These are phyloP conservation scores for Drosophila cardini DNA, from an alignment of 1,140 invertebrate genomes.

Conservation along the genomic window DNA sequence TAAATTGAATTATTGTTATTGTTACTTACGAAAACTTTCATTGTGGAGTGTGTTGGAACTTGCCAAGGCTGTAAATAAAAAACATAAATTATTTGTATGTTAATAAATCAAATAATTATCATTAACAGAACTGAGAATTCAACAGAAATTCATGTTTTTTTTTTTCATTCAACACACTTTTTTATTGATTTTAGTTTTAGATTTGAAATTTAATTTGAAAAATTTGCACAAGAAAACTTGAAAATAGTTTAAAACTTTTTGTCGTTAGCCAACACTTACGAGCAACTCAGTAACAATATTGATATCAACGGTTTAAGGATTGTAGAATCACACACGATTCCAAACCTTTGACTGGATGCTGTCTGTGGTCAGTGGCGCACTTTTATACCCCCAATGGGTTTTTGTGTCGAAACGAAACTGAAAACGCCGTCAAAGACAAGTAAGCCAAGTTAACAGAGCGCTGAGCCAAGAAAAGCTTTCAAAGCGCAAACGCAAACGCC, in stretches of 20 bases:
- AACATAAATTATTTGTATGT: constrained; percentile 35
- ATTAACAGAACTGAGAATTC: background rate
- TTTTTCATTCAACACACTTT: constrained; percentile 5
- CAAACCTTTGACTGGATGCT: constrained; percentile 88
- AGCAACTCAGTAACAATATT: constrained; percentile 59
- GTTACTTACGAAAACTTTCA: constrained; percentile 83
- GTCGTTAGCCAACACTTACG: constrained; percentile 59
- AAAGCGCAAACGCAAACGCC: constrained; percentile 15
- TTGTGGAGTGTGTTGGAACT: constrained; percentile 66
- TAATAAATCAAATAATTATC: constrained; percentile 17
- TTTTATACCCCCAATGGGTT: constrained; percentile 87
- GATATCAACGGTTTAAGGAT: constrained; percentile 74
- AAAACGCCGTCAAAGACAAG: constrained; percentile 66
- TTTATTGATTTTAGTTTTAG: background rate
- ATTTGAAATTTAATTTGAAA: constrained; percentile 5
- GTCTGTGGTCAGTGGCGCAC: constrained; percentile 87
- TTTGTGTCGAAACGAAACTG: constrained; percentile 83
- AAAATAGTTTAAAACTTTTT: constrained; percentile 26
- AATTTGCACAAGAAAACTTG: constrained; percentile 17
- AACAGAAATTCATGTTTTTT: background rate
- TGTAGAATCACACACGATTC: constrained; percentile 84
- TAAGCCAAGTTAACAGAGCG: constrained; percentile 46
- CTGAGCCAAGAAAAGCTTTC: constrained; percentile 59
- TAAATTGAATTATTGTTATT: constrained; percentile 34
- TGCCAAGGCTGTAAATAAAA: constrained; percentile 74